Evolutionary conservation across 2,888 invertebrate species (phyloP).

Genomic region (Leptinotarsa haldemani): DNA sequence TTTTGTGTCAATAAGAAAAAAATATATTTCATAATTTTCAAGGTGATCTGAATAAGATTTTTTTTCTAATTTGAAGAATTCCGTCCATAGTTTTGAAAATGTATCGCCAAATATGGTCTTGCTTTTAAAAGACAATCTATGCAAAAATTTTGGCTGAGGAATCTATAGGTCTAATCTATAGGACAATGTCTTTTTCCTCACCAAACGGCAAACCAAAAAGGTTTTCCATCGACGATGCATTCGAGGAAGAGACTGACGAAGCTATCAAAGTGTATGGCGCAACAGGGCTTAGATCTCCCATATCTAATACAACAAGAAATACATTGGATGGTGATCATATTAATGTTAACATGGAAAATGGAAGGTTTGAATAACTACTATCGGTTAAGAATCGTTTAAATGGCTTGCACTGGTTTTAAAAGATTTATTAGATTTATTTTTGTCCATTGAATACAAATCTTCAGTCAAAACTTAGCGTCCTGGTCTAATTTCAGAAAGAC

Average conservation of each 20-base stretch:
- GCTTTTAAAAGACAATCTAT: conserved; percentile 32
- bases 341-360: conserved; percentile 59
- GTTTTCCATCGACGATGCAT: conserved; percentile 87
- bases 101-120: conserved; percentile 25
- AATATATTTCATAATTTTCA: no score
- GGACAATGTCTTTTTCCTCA: conserved; percentile 51
- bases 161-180: conserved; percentile 34
- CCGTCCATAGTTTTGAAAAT: conserved; percentile 30
- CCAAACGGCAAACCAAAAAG: conserved; percentile 66
- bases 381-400: conserved; percentile 15
- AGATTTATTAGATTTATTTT: no score
- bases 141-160: conserved; percentile 20
- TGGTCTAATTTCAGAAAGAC: no score
- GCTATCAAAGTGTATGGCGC: conserved; percentile 84
- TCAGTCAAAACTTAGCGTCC: no score
- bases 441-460: no score
- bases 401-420: neutral
- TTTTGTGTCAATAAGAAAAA: no score
- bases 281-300: conserved; percentile 77
- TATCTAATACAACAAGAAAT: conserved; percentile 68
- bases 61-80: conserved; percentile 18
- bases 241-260: conserved; percentile 87
- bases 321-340: conserved; percentile 68
- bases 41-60: no score
- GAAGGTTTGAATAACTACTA: conserved; percentile 49